Base-by-base conservation (phyloP, 2,888 invertebrate genomes). In the Drosophila antonietae region DNA sequence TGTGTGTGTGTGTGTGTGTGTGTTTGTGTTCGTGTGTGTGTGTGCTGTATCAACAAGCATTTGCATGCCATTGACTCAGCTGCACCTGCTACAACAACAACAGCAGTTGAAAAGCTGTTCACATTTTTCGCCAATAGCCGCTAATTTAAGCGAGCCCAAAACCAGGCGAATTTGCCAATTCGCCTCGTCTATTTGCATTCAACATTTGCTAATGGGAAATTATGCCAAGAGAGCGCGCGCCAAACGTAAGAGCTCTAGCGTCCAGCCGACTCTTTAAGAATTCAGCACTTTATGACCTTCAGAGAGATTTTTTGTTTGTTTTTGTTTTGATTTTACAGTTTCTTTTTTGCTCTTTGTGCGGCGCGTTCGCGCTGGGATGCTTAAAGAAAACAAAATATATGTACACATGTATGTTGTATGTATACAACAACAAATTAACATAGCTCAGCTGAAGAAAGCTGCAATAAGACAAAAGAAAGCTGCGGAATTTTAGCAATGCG, bases 401-500 rank as follows among this genome's bases (percentile, higher is more conserved):
- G 20, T 20, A 20, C 20, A 20, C 2, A 20, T 20, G 20, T 20
- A 2, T 28, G 5, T 28, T 28, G 5, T 28, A 28, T 28, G 5
- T 28, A 6, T 28, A 28, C 28, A 28, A 39, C 15, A n/a, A 33
- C 37, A 59, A 70, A 73, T 74, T 68, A 70, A 70, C 74, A 74
- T 69, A 52, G 61, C 15, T 52, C 60, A 31, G 73, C 67, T 71
- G 74, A 80, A 76, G 78, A 80, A 80, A 80, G 78, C 78, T 71
- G 63, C 68, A 77, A 71, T 43, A 86, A 74, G 63, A 83, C 80
- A 86, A 86, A 83, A 83, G 87, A 86, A 83, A 83, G 84, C 87
- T 87, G 70, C 68, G 87, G 87, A 87, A 83, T 83, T 81, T 87
- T 68, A 83, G 87, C 83, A 83, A 83, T 83, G 83, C 86, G 83